Evolutionary conservation across 2,888 invertebrate genomes (phyloP).

Genomic region (Lepidochitona cinerea): DNA sequence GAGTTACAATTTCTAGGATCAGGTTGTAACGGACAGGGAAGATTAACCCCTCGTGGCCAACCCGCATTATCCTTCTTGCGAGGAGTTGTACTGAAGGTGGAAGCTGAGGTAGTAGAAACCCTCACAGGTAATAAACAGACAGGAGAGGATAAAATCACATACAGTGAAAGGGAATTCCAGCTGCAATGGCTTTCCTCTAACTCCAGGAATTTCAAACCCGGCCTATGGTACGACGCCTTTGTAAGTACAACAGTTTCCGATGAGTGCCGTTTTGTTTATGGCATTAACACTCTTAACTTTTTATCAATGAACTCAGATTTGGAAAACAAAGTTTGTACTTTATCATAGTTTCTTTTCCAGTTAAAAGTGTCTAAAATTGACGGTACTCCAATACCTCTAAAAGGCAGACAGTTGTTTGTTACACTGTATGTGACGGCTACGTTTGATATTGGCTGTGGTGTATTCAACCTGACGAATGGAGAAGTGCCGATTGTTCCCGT

Average conservation of each 20-base stretch:
- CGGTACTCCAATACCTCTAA: background rate
- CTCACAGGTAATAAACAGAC: slow-evolving; percentile 90
- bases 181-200: slow-evolving; percentile 83
- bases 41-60: background rate
- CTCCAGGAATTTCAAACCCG: slow-evolving; percentile 91
- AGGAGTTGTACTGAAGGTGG: slow-evolving; percentile 36
- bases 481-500: background rate
- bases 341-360: background rate
- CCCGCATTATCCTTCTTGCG: slow-evolving; percentile 16
- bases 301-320: no score
- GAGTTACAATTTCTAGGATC: slow-evolving; percentile 26
- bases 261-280: no score
- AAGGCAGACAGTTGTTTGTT: background rate
- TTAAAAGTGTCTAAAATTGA: background rate
- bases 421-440: background rate
- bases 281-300: no score
- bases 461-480: no score
- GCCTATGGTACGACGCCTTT: slow-evolving; percentile 85
- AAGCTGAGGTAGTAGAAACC: slow-evolving; percentile 91
- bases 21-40: background rate
- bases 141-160: slow-evolving; percentile 79
- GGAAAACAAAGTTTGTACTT: no score
- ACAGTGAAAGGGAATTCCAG: slow-evolving; percentile 84
- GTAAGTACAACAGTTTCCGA: no score
- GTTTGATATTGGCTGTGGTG: background rate